These are phyloP conservation scores for Drosophila acutilabella DNA, from an alignment of 2,888 invertebrate genomes.

Conservation along the genomic window DNA sequence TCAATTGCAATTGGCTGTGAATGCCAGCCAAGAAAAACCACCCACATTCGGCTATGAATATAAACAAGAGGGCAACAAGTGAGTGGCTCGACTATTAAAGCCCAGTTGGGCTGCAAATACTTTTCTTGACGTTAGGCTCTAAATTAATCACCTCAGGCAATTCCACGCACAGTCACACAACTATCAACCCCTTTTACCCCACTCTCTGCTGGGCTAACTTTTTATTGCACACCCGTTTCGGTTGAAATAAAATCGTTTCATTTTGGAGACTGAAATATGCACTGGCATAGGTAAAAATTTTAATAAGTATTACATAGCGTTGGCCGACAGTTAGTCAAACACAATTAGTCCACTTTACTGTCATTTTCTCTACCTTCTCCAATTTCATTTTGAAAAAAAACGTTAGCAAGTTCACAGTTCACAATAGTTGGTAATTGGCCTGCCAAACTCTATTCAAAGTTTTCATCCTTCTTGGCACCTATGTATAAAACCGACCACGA, in stretches of 20 bases:
- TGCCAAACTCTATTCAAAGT: conserved; percentile 30
- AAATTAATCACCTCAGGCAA: no score
- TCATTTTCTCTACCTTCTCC: conserved; percentile 5
- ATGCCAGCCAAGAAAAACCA: conserved; percentile 36
- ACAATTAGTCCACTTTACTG: conserved; percentile 42
- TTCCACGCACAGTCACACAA: no score
- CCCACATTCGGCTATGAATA: conserved; percentile 47
- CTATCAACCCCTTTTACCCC: no score
- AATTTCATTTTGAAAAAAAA: background rate
- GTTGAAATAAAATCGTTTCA: conserved; percentile 4
- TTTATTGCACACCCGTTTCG: no score
- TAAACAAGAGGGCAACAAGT: background rate
- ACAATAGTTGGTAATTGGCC: background rate
- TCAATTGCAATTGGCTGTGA: conserved; percentile 57
- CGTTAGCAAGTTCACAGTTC: conserved; percentile 5
- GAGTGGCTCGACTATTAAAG: no score
- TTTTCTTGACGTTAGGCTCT: no score
- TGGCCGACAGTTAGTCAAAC: conserved; percentile 63
- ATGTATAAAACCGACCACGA: conserved; percentile 70
- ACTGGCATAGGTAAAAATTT: conserved; percentile 57
- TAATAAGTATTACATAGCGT: conserved; percentile 45
- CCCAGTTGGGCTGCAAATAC: no score
- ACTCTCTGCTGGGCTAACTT: no score
- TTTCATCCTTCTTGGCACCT: conserved; percentile 51
- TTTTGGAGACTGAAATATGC: conserved; percentile 45